phyloP scores from a whole-genome alignment of 2,113 vertebrate genomes.

The Catharus minimus region DNA sequence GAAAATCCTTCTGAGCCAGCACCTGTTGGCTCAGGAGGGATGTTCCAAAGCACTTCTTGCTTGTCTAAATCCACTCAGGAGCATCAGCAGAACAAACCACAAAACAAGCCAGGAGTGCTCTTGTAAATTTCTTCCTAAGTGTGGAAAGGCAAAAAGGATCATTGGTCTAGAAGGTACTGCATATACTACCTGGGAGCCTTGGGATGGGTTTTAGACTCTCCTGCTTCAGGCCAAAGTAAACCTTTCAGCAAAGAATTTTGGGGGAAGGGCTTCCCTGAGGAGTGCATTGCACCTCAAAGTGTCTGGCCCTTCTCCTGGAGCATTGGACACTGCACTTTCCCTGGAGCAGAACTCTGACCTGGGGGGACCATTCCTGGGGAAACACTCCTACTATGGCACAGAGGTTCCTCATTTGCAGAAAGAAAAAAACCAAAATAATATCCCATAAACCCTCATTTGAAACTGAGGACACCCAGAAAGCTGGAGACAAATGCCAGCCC shows the following conservation, averaged over 20 bases:
- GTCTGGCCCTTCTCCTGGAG: background rate
- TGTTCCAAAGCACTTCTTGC: background rate
- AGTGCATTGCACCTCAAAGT: rapidly evolving
- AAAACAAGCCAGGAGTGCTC: background rate
- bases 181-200: background rate
- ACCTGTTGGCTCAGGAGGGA: background rate
- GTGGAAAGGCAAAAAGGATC: background rate
- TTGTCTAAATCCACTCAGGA: background rate
- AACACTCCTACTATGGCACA: background rate
- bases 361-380: background rate
- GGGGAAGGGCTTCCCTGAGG: background rate
- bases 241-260: background rate
- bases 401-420: background rate
- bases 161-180: background rate
- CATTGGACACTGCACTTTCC: background rate
- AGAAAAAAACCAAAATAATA: background rate
- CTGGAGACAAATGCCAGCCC: background rate
- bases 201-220: background rate
- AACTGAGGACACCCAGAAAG: background rate
- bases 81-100: background rate
- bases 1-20: background rate
- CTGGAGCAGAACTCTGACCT: background rate
- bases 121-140: background rate
- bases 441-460: background rate
- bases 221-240: background rate